A percentile compares a stretch with the other conserved stretches of the same genome.
Conservation (phyloP, 2,797 vertebrate genomes). For the Acipenser oxyrinchus region DNA sequence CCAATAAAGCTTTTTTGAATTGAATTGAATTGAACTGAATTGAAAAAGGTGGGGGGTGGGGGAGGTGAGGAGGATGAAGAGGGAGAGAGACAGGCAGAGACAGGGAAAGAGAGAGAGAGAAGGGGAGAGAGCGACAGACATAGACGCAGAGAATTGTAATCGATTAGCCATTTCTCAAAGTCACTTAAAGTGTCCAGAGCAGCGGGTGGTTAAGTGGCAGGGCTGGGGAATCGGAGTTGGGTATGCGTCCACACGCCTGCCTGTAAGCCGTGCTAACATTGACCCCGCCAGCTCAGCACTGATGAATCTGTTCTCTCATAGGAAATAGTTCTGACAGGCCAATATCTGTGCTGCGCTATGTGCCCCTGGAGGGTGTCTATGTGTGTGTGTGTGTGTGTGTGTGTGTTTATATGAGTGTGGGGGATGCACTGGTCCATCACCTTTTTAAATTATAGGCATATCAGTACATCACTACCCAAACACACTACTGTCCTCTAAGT, state of each 20-base stretch:
- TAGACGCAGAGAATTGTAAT: slow-evolving; percentile 69
- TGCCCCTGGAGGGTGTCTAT: slow-evolving; percentile 36
- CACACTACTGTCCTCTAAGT: slow-evolving; percentile 51
- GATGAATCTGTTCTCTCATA: slow-evolving; percentile 71
- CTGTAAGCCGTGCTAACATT: slow-evolving; percentile 54
- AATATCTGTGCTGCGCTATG: slow-evolving; percentile 64
- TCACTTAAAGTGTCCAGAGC: slow-evolving; percentile 78
- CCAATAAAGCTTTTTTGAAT: slow-evolving; percentile 39
- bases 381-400: neutral
- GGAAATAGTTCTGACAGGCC: slow-evolving; percentile 77
- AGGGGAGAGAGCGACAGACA: slow-evolving; percentile 31
- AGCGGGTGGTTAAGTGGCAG: slow-evolving; percentile 67
- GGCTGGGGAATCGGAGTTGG: slow-evolving; percentile 49
- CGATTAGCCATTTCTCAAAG: slow-evolving; percentile 92
- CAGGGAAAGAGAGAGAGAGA: slow-evolving; percentile 32
- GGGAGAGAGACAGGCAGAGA: slow-evolving; percentile 17
- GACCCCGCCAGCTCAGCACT: slow-evolving; percentile 63
- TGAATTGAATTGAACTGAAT: neutral
- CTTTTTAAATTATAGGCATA: slow-evolving; percentile 40
- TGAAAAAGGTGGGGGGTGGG: slow-evolving; percentile 9
- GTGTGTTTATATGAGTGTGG: slow-evolving; percentile 18
- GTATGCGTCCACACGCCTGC: slow-evolving; percentile 76
- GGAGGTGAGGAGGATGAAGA: neutral
- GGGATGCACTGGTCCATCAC: slow-evolving; percentile 44
- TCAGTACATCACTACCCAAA: slow-evolving; percentile 44